Evolutionary conservation across 2,113 vertebrate genomes (phyloP).

Genomic region (Tapirus terrestris): DNA sequence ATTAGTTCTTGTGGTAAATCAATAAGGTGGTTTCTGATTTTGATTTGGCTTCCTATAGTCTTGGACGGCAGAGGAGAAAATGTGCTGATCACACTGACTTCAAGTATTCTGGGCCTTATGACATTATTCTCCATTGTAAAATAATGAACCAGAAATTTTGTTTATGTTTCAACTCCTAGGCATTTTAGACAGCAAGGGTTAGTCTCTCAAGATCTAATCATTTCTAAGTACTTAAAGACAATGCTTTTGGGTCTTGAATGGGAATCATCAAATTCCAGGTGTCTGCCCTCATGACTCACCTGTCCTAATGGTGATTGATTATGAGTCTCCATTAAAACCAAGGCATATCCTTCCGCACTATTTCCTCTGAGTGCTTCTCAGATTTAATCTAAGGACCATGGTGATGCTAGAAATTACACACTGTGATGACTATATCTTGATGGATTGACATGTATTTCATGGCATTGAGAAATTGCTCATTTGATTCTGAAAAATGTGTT

Average conservation of each 20-base stretch:
- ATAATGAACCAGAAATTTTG: not conserved
- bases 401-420: not conserved
- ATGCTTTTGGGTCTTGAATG: not conserved
- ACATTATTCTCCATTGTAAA: not conserved
- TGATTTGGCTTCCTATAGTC: not conserved
- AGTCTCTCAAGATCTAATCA: not conserved
- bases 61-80: not conserved
- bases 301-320: not conserved
- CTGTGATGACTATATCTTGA: not conserved
- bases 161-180: not conserved
- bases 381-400: not conserved
- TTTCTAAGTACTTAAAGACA: not conserved
- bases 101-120: not conserved
- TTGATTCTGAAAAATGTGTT: not conserved
- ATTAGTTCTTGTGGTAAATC: not conserved
- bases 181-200: not conserved
- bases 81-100: not conserved
- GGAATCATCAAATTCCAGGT: not conserved
- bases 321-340: not conserved
- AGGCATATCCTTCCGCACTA: not conserved
- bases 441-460: not conserved
- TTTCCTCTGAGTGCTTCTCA: not conserved
- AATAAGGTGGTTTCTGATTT: conserved; percentile 28
- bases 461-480: not conserved
- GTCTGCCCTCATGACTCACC: not conserved